These are phyloP conservation scores for Samia ricini DNA, from an alignment of 1,140 invertebrate genomes.

Conservation along the genomic window DNA sequence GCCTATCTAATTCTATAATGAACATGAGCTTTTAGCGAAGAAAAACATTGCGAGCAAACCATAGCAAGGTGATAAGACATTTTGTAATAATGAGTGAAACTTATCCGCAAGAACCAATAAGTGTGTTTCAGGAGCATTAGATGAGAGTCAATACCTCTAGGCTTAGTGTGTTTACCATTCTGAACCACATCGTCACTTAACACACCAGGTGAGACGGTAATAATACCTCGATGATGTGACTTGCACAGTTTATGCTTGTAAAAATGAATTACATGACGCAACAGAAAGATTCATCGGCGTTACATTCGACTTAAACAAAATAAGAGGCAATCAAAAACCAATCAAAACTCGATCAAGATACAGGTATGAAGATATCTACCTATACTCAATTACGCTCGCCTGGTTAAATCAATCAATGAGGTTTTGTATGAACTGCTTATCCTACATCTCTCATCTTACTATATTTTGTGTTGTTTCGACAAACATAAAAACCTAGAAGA, in stretches of 20 bases:
- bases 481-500: background rate
- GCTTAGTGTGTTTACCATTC: too few relatives aligned
- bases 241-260: background rate
- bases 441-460: slow-evolving; percentile 14
- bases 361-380: slow-evolving; percentile 27
- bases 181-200: too few relatives aligned
- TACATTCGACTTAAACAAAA: background rate
- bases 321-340: background rate
- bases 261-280: background rate
- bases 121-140: too few relatives aligned
- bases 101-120: too few relatives aligned
- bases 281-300: background rate
- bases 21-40: too few relatives aligned
- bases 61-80: too few relatives aligned
- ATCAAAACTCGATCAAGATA: background rate
- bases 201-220: too few relatives aligned
- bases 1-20: too few relatives aligned
- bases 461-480: background rate
- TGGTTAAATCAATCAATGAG: slow-evolving; percentile 43
- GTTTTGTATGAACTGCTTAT: slow-evolving; percentile 20
- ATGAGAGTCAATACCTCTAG: too few relatives aligned
- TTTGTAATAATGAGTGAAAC: too few relatives aligned
- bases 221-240: background rate
- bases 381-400: slow-evolving; percentile 29
- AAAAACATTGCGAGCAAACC: too few relatives aligned